Conservation (phyloP, 2,797 vertebrate genomes). For the Taenioides sp. region DNA sequence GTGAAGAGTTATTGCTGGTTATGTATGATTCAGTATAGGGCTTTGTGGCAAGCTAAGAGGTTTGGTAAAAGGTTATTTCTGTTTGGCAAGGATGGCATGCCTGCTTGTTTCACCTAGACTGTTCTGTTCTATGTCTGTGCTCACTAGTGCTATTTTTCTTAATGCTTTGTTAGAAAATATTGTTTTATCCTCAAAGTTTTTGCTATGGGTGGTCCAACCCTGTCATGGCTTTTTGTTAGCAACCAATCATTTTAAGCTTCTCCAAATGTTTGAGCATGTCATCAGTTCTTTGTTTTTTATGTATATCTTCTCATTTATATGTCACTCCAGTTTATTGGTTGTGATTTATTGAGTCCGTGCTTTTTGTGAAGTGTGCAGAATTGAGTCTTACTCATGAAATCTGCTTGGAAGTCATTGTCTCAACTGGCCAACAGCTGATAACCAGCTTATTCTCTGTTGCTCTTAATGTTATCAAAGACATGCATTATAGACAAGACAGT, state of each 20-base stretch:
- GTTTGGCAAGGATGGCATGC: conserved; percentile 2
- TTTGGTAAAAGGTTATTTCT: conserved; percentile 3
- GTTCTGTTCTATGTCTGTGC: background rate
- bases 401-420: conserved; percentile 19
- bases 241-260: conserved; percentile 38
- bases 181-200: conserved; percentile 34
- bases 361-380: conserved; percentile 39
- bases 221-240: background rate
- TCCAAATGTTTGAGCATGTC: conserved; percentile 38
- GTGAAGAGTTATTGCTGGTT: background rate
- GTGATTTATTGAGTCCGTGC: conserved; percentile 29
- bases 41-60: conserved; percentile 9
- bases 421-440: conserved; percentile 27
- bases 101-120: background rate
- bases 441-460: background rate
- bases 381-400: conserved; percentile 33
- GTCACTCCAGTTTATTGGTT: conserved; percentile 37
- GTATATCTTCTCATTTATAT: conserved; percentile 38
- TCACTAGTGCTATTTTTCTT: background rate
- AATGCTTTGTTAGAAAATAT: conserved; percentile 8
- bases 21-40: conserved; percentile 8
- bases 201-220: no score
- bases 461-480: conserved; percentile 14
- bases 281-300: conserved; percentile 36
- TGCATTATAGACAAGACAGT: no score